A percentile compares a stretch with the other conserved stretches of the same genome.
Evolutionary conservation across 2,888 invertebrate genomes (phyloP).

Genomic region (Eubasilissa splendida): DNA sequence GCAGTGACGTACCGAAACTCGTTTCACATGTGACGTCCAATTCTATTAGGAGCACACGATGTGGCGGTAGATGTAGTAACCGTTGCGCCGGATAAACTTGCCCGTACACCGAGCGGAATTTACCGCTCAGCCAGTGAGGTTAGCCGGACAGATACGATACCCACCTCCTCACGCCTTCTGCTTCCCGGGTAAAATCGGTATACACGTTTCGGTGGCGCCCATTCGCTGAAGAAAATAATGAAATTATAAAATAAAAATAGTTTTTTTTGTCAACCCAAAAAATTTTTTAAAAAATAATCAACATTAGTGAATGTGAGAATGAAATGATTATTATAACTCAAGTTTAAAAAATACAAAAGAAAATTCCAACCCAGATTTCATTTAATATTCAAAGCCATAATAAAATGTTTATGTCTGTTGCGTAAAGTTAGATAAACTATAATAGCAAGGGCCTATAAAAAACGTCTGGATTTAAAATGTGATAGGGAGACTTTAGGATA

Average conservation of each 20-base stretch:
- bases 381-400: slow-evolving; percentile 22
- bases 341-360: background rate
- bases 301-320: no score
- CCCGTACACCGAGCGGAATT: background rate
- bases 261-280: no score
- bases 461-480: slow-evolving; percentile 26
- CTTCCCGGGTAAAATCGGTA: slow-evolving; percentile 16
- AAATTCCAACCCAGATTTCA: background rate
- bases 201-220: slow-evolving; percentile 11
- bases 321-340: no score
- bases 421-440: slow-evolving; percentile 20
- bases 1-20: slow-evolving; percentile 21
- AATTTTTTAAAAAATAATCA: no score
- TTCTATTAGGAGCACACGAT: slow-evolving; percentile 20
- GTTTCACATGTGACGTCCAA: slow-evolving; percentile 31
- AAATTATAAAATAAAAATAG: no score
- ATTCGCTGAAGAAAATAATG: background rate
- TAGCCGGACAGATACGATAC: no score
- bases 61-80: background rate
- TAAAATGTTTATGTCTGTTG: slow-evolving; percentile 13
- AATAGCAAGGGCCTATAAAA: slow-evolving; percentile 13
- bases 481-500: slow-evolving; percentile 16
- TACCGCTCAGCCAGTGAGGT: background rate
- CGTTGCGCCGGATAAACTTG: background rate
- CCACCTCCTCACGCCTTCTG: slow-evolving; percentile 5